Evolutionary conservation across 2,888 invertebrate genomes (phyloP).

Genomic region (Synanthedon myopaeformis): DNA sequence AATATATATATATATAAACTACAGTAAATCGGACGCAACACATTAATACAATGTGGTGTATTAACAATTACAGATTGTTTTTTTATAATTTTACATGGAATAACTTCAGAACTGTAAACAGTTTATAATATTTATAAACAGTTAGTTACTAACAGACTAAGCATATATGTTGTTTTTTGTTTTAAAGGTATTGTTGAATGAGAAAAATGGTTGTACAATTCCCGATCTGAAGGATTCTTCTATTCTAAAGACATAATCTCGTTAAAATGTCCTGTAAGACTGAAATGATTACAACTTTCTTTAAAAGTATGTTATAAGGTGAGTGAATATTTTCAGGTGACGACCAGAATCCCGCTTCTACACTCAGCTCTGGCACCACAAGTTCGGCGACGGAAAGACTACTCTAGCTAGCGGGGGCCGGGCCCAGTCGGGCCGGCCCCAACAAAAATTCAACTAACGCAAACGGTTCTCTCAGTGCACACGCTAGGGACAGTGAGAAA

Average conservation of each 20-base stretch:
- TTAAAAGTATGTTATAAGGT: neutral
- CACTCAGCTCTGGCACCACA: conserved; percentile 75
- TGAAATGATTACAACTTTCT: neutral
- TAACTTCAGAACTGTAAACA: too few relatives aligned
- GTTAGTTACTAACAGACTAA: too few relatives aligned
- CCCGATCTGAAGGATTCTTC: too few relatives aligned
- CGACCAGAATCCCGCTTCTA: conserved; percentile 64
- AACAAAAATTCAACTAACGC: conserved; percentile 41
- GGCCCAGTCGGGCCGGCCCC: conserved; percentile 69
- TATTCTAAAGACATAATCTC: too few relatives aligned
- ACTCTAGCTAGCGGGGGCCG: conserved; percentile 80
- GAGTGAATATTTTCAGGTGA: conserved; percentile 37
- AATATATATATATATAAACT: neutral
- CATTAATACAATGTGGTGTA: neutral
- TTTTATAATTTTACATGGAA: too few relatives aligned
- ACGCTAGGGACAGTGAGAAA: conserved; percentile 25
- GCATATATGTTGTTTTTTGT: too few relatives aligned
- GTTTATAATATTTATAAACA: too few relatives aligned
- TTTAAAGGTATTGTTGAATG: too few relatives aligned
- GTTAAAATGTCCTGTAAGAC: neutral
- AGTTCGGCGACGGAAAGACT: conserved; percentile 80
- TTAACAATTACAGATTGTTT: too few relatives aligned
- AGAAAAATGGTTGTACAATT: too few relatives aligned
- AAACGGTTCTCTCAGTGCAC: conserved; percentile 29
- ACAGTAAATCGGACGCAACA: neutral